Conservation (phyloP, 2,797 vertebrate species). For the Chelidonichthys spinosus region DNA sequence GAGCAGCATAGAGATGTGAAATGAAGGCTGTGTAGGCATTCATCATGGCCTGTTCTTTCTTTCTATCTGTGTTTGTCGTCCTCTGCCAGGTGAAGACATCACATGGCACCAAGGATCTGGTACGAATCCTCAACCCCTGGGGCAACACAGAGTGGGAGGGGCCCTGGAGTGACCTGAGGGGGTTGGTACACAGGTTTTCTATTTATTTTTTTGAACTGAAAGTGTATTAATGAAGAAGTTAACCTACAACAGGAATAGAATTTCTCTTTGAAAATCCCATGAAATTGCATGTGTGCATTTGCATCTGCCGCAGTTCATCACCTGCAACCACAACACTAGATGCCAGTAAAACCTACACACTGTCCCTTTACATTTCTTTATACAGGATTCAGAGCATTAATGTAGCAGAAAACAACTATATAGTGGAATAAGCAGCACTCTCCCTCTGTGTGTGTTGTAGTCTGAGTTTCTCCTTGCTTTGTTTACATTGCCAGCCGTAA, state of each 20-base stretch:
- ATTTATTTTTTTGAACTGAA: background rate
- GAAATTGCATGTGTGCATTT: background rate
- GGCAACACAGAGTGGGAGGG: slow-evolving; percentile 85
- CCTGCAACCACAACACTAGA: too few relatives aligned
- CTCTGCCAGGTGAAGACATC: slow-evolving; percentile 71
- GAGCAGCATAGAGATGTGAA: too few relatives aligned
- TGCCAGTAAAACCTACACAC: too few relatives aligned
- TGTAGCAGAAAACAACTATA: background rate
- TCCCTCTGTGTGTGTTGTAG: too few relatives aligned
- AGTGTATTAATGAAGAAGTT: background rate
- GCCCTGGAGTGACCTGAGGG: slow-evolving; percentile 81
- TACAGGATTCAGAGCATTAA: background rate
- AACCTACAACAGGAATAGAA: background rate
- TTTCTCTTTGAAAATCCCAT: background rate
- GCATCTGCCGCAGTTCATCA: background rate
- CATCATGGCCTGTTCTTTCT: background rate
- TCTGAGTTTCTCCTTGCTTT: too few relatives aligned
- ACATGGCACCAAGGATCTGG: slow-evolving; percentile 59
- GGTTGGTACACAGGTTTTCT: slow-evolving; percentile 50
- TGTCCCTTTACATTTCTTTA: too few relatives aligned
- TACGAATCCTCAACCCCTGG: slow-evolving; percentile 86
- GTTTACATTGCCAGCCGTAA: background rate
- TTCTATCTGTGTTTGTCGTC: background rate
- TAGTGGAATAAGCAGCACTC: background rate
- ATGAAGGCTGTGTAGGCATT: background rate